Evolutionary conservation across 2,113 vertebrate genomes (phyloP).

Genomic region (Marmota flaviventris): DNA sequence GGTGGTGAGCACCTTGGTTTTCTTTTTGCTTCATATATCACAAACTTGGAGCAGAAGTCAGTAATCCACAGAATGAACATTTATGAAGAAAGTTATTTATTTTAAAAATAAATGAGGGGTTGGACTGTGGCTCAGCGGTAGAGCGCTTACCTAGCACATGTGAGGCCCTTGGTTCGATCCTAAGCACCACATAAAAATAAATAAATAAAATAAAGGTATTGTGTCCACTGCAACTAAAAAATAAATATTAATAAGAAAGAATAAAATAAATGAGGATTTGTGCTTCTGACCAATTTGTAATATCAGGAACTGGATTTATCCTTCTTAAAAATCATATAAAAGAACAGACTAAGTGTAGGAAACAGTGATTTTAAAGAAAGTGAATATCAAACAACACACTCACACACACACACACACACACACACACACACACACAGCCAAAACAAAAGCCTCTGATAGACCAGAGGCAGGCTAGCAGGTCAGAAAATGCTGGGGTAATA

Average conservation of each 20-base stretch:
- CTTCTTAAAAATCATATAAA: not conserved
- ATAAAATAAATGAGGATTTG: not conserved
- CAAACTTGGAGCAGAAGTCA: not conserved
- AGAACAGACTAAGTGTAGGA: not conserved
- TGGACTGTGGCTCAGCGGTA: too few species aligned
- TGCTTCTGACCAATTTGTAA: not conserved
- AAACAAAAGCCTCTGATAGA: not conserved
- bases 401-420: not conserved
- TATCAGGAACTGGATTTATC: not conserved
- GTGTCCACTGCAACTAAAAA: too few species aligned
- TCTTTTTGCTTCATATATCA: not conserved
- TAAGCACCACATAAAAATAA: too few species aligned
- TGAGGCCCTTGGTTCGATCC: too few species aligned
- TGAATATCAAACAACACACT: not conserved
- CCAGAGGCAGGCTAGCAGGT: not conserved
- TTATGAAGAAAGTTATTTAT: not conserved
- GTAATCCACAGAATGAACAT: not conserved
- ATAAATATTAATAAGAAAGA: too few species aligned
- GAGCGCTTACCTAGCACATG: too few species aligned
- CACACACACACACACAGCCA: not conserved
- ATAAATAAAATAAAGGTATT: too few species aligned
- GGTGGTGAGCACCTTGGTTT: not conserved
- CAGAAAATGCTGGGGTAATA: not conserved
- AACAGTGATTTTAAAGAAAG: not conserved
- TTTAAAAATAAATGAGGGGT: not conserved